Base-by-base conservation (phyloP, 2,113 vertebrate genomes). In the Pelvicachromis taeniatus region DNA sequence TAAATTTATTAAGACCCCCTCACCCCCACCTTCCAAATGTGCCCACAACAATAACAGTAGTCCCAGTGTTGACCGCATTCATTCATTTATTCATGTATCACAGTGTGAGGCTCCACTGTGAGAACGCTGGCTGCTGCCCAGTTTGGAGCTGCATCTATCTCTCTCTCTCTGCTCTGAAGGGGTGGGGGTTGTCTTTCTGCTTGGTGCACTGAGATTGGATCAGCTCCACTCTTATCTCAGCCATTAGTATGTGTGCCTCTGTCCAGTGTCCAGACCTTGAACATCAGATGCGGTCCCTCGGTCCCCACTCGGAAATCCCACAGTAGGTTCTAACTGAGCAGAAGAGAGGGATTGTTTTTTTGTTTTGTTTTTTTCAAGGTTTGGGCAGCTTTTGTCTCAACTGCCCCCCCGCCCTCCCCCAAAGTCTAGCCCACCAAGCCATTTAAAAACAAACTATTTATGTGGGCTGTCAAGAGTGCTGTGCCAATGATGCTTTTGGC, bases 141-240 rank as follows among this genome's bases (percentile, higher is more conserved):
- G 90, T 95, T 95, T 3, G 96, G 96, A 91, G 92, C 96, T 84
- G 95, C 87, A 90, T 96, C 95, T 84, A 94, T 94, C 59, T 95
- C 94, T 0, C 94, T 0, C 91, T 95, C 94, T 95, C 88, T 94
- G 94, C 90, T 96, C 95, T 63, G 95, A 85, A 2, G 94, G 94
- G 94, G 87, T 4, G 94, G 93, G 88, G 61, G 89, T 95, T 95
- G 85, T 96, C 94, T 5, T 95, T 94, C 84, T 94, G 94, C 1
- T 95, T 90, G 0, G 88, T 95, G 80, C 91, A 92, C 38, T 91
- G 86, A 45, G 96, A 97, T 90, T 95, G 94, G 87, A 97, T 96
- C 86, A 96, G 93, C 87, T 94, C 95, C 55, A 63, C 95, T 78
- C 95, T 93, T 87, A 97, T 96, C 92, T 96, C 95, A 70, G 95